These are phyloP conservation scores for Trachurus trachurus DNA, from an alignment of 2,797 vertebrate genomes.

Conservation along the genomic window DNA sequence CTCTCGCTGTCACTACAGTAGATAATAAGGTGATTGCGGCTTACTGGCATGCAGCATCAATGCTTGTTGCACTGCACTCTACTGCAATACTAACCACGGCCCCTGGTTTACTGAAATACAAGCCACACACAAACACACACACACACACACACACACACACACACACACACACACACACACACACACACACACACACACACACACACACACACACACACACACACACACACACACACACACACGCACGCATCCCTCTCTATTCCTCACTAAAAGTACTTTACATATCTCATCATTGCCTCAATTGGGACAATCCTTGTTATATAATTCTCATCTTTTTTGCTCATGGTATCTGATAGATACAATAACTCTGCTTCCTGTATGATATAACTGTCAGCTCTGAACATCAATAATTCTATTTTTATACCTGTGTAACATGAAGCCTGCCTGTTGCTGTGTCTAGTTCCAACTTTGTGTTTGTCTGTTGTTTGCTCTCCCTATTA, in stretches of 20 bases:
- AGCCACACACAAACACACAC: slow-evolving; percentile 14
- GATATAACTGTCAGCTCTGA: slow-evolving; percentile 4
- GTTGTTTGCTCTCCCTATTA: not conserved
- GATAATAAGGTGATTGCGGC: slow-evolving; percentile 75
- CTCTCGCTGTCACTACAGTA: slow-evolving; percentile 50
- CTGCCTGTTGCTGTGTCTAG: slow-evolving; percentile 3
- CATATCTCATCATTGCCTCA: not conserved
- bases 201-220: slow-evolving; percentile 21
- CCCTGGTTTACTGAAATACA: slow-evolving; percentile 50
- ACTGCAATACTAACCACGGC: slow-evolving; percentile 51
- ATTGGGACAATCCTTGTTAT: not conserved
- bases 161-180: too few relatives aligned
- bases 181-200: too few relatives aligned
- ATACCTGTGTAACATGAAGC: slow-evolving; percentile 7
- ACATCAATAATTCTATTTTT: slow-evolving; percentile 32
- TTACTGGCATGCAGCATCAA: slow-evolving; percentile 40
- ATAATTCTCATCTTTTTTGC: slow-evolving; percentile 3
- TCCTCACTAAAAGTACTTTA: not conserved
- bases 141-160: not conserved
- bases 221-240: slow-evolving; percentile 43
- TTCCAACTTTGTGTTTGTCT: not conserved
- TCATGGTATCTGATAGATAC: not conserved
- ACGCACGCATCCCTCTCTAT: not conserved
- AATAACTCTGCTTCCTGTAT: not conserved
- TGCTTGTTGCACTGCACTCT: slow-evolving; percentile 46